These are phyloP conservation scores for Choloepus didactylus DNA, from an alignment of 2,797 vertebrate species.

Conservation along the genomic window DNA sequence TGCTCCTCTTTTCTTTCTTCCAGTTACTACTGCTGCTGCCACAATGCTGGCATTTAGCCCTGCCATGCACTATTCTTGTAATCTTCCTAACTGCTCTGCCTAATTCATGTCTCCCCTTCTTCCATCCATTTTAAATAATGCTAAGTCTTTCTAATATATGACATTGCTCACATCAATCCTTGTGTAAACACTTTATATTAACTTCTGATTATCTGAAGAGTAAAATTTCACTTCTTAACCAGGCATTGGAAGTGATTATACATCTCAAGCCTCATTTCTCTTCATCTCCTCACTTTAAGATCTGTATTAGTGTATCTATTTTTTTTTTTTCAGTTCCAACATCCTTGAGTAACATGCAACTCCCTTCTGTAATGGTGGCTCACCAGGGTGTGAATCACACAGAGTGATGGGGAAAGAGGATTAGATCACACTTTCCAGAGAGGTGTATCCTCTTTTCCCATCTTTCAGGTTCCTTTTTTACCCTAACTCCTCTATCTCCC, in stretches of 20 bases:
- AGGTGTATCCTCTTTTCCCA: accelerated
- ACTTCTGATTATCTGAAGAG: background rate
- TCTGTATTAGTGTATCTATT: background rate
- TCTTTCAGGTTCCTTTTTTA: accelerated
- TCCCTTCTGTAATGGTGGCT: background rate
- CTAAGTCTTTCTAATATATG: background rate
- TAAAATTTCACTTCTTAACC: constrained; percentile 26
- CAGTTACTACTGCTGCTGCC: background rate
- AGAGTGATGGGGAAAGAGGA: background rate
- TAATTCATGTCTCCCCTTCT: background rate
- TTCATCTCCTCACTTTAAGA: background rate
- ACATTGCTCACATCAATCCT: background rate
- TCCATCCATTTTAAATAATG: background rate
- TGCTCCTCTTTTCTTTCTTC: background rate
- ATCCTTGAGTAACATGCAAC: background rate
- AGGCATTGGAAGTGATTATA: background rate
- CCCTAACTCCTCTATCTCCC: accelerated
- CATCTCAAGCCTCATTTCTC: background rate
- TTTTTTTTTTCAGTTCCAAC: background rate
- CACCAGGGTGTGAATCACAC: background rate
- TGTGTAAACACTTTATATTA: background rate
- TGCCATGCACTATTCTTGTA: background rate
- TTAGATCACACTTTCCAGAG: background rate
- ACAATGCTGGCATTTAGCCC: background rate
- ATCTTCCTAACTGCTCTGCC: background rate